Conservation (phyloP, 2,113 vertebrate species). For the Excalfactoria chinensis region DNA sequence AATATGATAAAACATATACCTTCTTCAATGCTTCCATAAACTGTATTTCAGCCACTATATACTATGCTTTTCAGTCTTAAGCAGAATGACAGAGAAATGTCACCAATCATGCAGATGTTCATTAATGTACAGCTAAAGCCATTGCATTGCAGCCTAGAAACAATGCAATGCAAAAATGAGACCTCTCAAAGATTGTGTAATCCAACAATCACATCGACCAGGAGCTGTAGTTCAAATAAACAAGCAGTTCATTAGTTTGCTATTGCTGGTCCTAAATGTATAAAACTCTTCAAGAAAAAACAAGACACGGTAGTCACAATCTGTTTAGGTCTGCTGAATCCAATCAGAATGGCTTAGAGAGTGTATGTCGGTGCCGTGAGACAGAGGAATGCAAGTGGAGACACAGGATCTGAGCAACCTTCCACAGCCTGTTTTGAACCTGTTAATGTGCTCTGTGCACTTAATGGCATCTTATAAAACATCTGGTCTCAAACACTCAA, state of each 20-base stretch:
- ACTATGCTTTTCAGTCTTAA: not conserved
- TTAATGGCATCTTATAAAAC: constrained; percentile 98
- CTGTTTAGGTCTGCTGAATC: constrained; percentile 68
- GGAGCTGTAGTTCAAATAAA: constrained; percentile 73
- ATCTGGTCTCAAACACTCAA: constrained; percentile 88
- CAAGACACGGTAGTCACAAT: constrained; percentile 61
- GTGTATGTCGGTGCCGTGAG: constrained; percentile 78
- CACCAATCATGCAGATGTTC: not conserved
- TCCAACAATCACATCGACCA: constrained; percentile 20
- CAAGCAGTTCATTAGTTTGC: constrained; percentile 74
- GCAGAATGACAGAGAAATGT: not conserved
- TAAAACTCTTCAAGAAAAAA: constrained; percentile 71
- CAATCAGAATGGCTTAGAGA: constrained; percentile 39
- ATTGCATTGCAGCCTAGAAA: constrained; percentile 65
- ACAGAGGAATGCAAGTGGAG: constrained; percentile 79
- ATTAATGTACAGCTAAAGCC: constrained; percentile 30
- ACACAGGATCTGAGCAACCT: constrained; percentile 66
- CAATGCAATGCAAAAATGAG: constrained; percentile 71
- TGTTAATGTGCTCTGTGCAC: constrained; percentile 76
- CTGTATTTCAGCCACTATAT: not conserved
- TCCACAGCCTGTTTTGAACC: constrained; percentile 55
- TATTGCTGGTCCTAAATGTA: constrained; percentile 76
- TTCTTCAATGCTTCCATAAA: not conserved
- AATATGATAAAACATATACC: not conserved
- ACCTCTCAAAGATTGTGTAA: constrained; percentile 4